Base-by-base conservation (phyloP, 2,113 vertebrate genomes). In the Phyllostomus discolor region DNA sequence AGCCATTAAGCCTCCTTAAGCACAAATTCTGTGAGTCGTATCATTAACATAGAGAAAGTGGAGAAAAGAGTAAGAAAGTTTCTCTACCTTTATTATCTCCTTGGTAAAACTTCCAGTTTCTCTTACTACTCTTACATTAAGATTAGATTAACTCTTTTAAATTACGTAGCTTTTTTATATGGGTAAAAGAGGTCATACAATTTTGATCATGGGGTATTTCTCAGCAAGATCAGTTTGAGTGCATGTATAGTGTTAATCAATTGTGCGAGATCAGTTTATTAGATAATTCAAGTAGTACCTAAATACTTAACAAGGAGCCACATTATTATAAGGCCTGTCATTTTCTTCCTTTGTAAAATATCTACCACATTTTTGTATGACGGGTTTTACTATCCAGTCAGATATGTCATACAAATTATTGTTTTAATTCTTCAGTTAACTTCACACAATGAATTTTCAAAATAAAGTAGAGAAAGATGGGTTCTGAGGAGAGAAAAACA, bases 401-500 rank as follows among this genome's bases (percentile, higher is more conserved):
- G 72, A 85, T 12, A 83, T 76, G 17, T 84, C 73, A 78, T 72
- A 15, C 15, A 84, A 73, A 96, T 87, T 19, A 64, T 72, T 10
- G 15, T 81, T 97, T 91, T n/a, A 67, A 24, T 35, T 20, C 72
- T 97, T 97, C 90, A 0, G 70, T 96, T 96, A 52, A 94, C 41
- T 75, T 90, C 78, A 64, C 75, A 73, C 24, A 52, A 84, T 54
- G 90, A 88, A 38, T 57, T 96, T 97, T 85, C 85, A 66, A 41
- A 96, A 50, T 76, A 83, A 87, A 73, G 14, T 41, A 20, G 62
- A 94, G 31, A 24, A 73, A 95, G 73, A 94, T 24, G 87, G 70
- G 14, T 93, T 92, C 81, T 88, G 28, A 95, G 31, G 88, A 84
- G 92, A 97, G 96, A 96, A 98, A 98, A 98, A 97, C 96, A 98